phyloP scores from a whole-genome alignment of 2,113 vertebrate species.

The Tympanuchus pallidicinctus region DNA sequence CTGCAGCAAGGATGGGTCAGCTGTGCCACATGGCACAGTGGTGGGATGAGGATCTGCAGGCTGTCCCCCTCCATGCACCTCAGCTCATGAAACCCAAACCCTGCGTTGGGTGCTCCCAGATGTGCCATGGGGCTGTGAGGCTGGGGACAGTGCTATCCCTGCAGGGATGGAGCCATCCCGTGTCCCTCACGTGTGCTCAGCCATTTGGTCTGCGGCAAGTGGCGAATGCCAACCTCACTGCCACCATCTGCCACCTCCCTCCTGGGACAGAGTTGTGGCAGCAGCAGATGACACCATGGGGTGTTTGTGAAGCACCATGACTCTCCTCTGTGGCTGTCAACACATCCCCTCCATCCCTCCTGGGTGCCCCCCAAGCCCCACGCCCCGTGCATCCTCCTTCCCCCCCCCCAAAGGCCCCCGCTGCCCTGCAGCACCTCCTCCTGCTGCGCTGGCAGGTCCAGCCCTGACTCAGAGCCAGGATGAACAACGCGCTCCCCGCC shows the following conservation, averaged over 20 bases:
- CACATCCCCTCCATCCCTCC: accelerated
- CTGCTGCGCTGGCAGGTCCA: not conserved
- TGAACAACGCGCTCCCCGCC: not conserved
- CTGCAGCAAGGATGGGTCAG: not conserved
- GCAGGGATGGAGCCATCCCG: not conserved
- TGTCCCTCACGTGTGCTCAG: not conserved
- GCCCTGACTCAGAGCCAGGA: not conserved
- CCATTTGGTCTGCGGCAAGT: not conserved
- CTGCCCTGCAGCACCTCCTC: not conserved
- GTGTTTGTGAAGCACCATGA: not conserved
- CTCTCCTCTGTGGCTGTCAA: not conserved
- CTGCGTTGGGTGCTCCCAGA: not conserved
- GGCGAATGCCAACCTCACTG: not conserved
- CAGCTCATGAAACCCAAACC: not conserved
- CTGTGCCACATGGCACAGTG: not conserved
- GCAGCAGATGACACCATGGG: not conserved
- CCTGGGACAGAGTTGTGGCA: not conserved
- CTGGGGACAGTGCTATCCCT: not conserved
- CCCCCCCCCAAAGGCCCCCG: not conserved
- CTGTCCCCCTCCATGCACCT: not conserved
- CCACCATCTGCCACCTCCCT: constrained; percentile 10
- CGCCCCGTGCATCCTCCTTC: not conserved
- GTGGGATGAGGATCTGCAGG: not conserved
- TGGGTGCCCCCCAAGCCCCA: not conserved
- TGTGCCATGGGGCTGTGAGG: not conserved